Evolutionary conservation across 2,888 invertebrate genomes (phyloP).

Genomic region (Andrena minutula): DNA sequence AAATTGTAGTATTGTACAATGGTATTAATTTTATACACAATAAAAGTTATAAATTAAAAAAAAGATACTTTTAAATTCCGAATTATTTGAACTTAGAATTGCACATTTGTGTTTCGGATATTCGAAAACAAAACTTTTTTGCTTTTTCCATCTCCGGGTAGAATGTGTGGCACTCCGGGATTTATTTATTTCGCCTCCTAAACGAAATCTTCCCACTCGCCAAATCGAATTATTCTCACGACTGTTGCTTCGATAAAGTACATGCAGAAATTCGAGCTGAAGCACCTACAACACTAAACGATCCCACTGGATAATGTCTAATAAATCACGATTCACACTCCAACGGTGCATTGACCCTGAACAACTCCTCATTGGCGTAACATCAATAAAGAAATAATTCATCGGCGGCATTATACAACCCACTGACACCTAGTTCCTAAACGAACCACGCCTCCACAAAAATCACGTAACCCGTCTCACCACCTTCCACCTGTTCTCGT

Average conservation of each 20-base stretch:
- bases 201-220: too few relatives aligned
- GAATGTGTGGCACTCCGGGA: too few relatives aligned
- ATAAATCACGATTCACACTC: slow-evolving; percentile 14
- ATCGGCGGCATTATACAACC: neutral
- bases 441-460: neutral
- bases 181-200: too few relatives aligned
- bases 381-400: neutral
- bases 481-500: neutral
- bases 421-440: neutral
- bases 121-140: too few relatives aligned
- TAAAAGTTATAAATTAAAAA: too few relatives aligned
- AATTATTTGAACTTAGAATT: too few relatives aligned
- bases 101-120: too few relatives aligned
- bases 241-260: neutral
- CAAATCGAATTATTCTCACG: too few relatives aligned
- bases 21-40: too few relatives aligned
- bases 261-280: neutral
- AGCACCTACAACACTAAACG: neutral
- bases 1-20: too few relatives aligned
- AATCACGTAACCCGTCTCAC: slow-evolving; percentile 1
- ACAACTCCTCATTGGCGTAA: neutral
- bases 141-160: too few relatives aligned
- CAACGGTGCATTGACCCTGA: neutral
- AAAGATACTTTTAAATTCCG: too few relatives aligned
- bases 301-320: slow-evolving; percentile 2